Percentiles rank a stretch among this genome's conserved stretches.
Evolutionary conservation across 2,888 invertebrate species (phyloP).

Genomic region (Cantharis rufa): DNA sequence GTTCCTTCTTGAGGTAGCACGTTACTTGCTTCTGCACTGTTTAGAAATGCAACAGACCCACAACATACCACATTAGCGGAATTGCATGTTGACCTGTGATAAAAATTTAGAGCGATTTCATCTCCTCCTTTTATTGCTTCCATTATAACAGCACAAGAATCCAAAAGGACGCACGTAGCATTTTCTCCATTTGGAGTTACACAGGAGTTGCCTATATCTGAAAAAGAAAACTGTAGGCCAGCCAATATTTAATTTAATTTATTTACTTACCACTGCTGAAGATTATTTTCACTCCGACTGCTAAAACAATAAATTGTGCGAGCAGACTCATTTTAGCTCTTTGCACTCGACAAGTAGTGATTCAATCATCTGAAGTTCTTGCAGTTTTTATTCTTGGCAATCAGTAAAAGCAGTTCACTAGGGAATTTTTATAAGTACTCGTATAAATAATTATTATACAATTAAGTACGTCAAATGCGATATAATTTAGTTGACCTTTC

Average conservation of each 20-base stretch:
- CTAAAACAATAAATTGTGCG: neutral
- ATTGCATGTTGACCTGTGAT: neutral
- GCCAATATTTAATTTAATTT: no score
- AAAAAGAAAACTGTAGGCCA: neutral
- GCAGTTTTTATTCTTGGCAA: neutral
- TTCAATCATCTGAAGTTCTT: neutral
- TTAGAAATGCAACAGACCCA: neutral
- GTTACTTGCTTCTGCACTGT: neutral
- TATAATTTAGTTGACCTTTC: neutral
- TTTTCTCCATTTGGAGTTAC: neutral
- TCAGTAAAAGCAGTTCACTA: neutral
- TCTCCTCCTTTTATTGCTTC: neutral
- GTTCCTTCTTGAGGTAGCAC: constrained; percentile 9
- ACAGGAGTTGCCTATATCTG: neutral
- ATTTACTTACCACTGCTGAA: neutral
- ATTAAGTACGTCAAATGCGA: no score
- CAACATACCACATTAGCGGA: neutral
- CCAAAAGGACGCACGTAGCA: neutral
- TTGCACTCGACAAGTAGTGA: no score
- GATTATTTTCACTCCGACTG: neutral
- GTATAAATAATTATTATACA: neutral
- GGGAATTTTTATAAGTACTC: neutral
- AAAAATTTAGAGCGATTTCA: neutral
- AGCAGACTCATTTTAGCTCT: neutral
- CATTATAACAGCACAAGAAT: neutral